These are phyloP conservation scores for Lagodon rhomboides DNA, from an alignment of 2,797 vertebrate genomes.

Conservation along the genomic window DNA sequence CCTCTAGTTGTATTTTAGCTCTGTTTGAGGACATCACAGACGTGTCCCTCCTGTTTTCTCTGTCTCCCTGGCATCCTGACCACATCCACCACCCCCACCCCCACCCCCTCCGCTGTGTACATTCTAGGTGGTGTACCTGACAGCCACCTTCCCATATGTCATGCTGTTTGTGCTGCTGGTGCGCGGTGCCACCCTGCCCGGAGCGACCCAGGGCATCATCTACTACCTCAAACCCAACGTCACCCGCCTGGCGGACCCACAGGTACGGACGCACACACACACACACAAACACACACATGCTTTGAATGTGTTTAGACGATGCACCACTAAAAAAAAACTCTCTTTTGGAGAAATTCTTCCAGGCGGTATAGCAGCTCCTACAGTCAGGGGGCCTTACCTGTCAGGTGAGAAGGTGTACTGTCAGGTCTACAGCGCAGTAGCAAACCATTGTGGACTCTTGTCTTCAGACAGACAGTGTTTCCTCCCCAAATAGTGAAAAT, in stretches of 20 bases:
- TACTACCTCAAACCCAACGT: constrained; percentile 90
- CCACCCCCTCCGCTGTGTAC: constrained; percentile 21
- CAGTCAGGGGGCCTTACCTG: neutral
- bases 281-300: neutral
- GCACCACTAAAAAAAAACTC: neutral
- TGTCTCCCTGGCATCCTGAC: constrained; percentile 24
- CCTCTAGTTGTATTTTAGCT: constrained; percentile 15
- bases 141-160: constrained; percentile 92
- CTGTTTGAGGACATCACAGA: constrained; percentile 31
- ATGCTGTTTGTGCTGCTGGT: constrained; percentile 92
- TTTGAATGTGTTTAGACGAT: neutral
- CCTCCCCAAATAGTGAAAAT: neutral
- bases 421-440: neutral
- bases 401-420: constrained; percentile 19
- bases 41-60: constrained; percentile 37
- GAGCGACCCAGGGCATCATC: constrained; percentile 89
- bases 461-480: neutral
- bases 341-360: constrained; percentile 13
- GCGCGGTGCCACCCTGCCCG: constrained; percentile 90
- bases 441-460: neutral
- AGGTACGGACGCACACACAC: constrained; percentile 80
- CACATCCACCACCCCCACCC: constrained; percentile 17
- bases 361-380: constrained; percentile 20
- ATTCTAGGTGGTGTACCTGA: constrained; percentile 93
- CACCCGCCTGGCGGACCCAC: constrained; percentile 88